A percentile compares a stretch with the other conserved stretches of the same genome.
Evolutionary conservation across 2,888 invertebrate species (phyloP).

Genomic region (Drosophila formosana): DNA sequence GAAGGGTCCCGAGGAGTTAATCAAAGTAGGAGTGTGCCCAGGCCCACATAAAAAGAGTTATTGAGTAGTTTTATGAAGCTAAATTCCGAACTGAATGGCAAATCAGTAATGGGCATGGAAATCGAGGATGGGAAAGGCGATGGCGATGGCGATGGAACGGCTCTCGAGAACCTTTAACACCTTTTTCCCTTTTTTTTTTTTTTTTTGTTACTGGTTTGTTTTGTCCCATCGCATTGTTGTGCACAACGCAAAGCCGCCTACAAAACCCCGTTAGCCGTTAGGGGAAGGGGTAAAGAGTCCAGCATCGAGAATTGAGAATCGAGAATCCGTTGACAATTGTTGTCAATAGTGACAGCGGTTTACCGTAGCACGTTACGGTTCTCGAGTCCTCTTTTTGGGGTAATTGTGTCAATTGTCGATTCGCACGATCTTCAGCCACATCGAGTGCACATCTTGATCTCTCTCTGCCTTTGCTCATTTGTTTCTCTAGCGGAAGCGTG

Average conservation of each 20-base stretch:
- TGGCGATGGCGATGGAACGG: slow-evolving; percentile 19
- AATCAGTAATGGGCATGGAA: slow-evolving; percentile 3
- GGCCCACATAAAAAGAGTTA: slow-evolving; percentile 66
- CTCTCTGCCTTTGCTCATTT: not conserved
- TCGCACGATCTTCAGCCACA: slow-evolving; percentile 63
- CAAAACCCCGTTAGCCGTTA: slow-evolving; percentile 65
- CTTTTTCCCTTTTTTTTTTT: slow-evolving; percentile 64
- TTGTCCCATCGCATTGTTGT: slow-evolving; percentile 44
- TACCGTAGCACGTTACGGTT: slow-evolving; percentile 31
- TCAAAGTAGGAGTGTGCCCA: slow-evolving; percentile 48
- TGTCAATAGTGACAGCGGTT: slow-evolving; percentile 63
- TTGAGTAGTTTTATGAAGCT: slow-evolving; percentile 42
- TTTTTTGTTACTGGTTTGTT: slow-evolving; percentile 1
- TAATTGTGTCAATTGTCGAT: slow-evolving; percentile 78
- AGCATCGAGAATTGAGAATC: slow-evolving; percentile 2
- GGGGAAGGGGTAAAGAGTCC: not conserved
- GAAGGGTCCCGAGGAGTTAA: slow-evolving; percentile 46
- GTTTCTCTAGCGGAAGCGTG: slow-evolving; percentile 46
- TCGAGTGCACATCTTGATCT: slow-evolving; percentile 17
- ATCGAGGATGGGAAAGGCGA: not conserved
- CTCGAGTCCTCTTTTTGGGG: slow-evolving; percentile 20
- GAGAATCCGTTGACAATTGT: slow-evolving; percentile 54
- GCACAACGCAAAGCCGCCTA: slow-evolving; percentile 56
- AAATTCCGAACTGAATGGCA: slow-evolving; percentile 3
- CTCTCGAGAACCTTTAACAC: slow-evolving; percentile 53